Evolutionary conservation across 2,888 invertebrate species (phyloP), one percentile per base, ranked within the genome.

Genomic region (Megaustenia siamemsis): DNA sequence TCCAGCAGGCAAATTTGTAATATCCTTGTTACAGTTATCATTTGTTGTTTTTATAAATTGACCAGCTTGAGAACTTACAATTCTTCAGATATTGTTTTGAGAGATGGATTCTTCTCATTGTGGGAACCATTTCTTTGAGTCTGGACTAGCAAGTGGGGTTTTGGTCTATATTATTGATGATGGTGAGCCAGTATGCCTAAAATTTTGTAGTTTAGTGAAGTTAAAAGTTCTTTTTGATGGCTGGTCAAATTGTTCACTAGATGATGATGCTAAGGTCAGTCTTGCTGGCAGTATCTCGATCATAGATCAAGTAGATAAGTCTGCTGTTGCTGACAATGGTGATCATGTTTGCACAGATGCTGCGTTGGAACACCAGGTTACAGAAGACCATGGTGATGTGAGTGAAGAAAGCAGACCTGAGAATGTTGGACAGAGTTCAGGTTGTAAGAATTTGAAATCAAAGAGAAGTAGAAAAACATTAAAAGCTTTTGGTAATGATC

Each of bases 121-220:
- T 56, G 75, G 43, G 75, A 53, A 68, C 28, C 77, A 83, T 38
- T 68, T 49, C 45, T 83, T 68, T 76, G 66, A 66, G 32, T 76
- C 77, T 24, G 45, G 15, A 24, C 10, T 24, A 49, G 76, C 18
- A 5, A 83, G 83, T 68, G 83, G 83, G 15, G 68, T 49, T 68
- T n/a, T 83, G 15, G 68, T 83, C 28, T 77, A 77, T 40, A 24
- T 45, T 60, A 76, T 83, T 53, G 83, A 83, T 68, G 32, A 66
- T 32, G 56, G 68, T 75, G 76, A 66, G 38, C 76, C 83, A 45
- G 77, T 83, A 12, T 76, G 68, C 24, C 40, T 83, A 1, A 76
- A 76, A n/a, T 83, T 83, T 56, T 53, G 56, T 28, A 53, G 28
- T n/a, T 24, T 71, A 0, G 35, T 82, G 1, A 53, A 73, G 40